A percentile compares a stretch with the other conserved stretches of the same genome.
Conservation (phyloP, 2,797 vertebrate species). For the Taeniopygia guttata region DNA sequence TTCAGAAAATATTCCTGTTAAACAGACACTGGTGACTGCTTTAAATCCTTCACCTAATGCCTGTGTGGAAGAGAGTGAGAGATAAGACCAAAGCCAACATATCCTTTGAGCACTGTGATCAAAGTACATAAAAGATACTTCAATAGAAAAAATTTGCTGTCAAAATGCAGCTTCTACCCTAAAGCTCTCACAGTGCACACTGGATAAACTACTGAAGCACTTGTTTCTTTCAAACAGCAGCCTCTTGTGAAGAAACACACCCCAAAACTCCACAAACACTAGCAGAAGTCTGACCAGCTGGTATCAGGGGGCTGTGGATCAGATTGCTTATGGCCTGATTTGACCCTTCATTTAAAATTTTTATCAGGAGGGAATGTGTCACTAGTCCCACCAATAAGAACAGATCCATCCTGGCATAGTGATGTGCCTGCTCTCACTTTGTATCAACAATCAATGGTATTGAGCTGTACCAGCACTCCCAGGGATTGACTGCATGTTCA, state of each 20-base stretch:
- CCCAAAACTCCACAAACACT: neutral
- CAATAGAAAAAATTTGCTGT: neutral
- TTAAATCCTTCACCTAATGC: slow-evolving; percentile 12
- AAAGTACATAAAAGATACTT: neutral
- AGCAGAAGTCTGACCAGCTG: neutral
- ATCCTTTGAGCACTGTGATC: slow-evolving; percentile 20
- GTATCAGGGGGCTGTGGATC: neutral
- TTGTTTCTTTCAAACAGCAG: neutral
- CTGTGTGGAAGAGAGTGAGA: neutral
- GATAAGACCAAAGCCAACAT: slow-evolving; percentile 18
- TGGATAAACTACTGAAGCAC: neutral
- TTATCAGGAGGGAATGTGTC: neutral
- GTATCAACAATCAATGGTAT: accelerated
- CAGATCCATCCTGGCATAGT: neutral
- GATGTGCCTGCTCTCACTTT: neutral
- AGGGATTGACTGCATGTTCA: neutral
- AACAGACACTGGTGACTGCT: neutral
- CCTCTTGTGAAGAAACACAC: neutral
- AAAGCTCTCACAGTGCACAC: neutral
- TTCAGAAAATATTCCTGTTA: slow-evolving; percentile 22
- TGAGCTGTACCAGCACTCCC: neutral
- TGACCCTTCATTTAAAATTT: neutral
- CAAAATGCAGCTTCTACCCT: neutral
- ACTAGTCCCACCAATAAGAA: neutral
- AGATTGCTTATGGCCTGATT: neutral